Evolutionary conservation across 2,888 invertebrate species (phyloP), one percentile per base, ranked within the genome.

Genomic region (Omphaloscelis lunosa): DNA sequence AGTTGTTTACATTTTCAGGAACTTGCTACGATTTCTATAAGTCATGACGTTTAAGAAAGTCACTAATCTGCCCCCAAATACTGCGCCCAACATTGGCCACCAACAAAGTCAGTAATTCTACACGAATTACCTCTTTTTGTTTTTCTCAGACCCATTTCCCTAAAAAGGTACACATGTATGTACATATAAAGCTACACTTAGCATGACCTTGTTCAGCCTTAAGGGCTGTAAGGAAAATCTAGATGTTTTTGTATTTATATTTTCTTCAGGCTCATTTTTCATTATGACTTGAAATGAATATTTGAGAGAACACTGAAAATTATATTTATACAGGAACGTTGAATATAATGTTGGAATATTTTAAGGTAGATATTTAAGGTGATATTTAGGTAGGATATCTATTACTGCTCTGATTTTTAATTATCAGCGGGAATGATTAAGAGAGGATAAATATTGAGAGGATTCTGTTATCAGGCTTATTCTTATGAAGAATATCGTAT

Each of bases 231-330:
- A 29, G 8, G 7, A 34, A 80, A 70, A 58, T 66, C 48, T 75
- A 66, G 76, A 75, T 48, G 45, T 20, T 65, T 48, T 53, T 45
- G 41, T 65, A 69, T 75, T 48, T 61, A 29, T 17, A 39, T 79
- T 82, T 65, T 56, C 15, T 53, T 58, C 53, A n/a, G 6, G 53
- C n/a, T 63, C 27, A 34, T 27, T 61, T 53, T 62, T 41, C 12
- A 72, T 29, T 72, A 51, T 23, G 48, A 41, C 8, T 80, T 63
- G 17, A 23, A 15, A 41, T 67, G 34, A 77, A 77, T 78, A 78
- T n/a, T 56, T 41, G 20, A 63, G 7, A 29, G 41, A 61, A 58
- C 17, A n/a, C 23, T 39, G 27, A 53, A 45, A 29, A 41, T 58
- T n/a, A 9, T 29, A n/a, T n/a, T n/a, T n/a, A 15, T 77, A 63